These are phyloP conservation scores for Schrankia costaestrigalis DNA, from an alignment of 2,888 invertebrate genomes.

Conservation along the genomic window DNA sequence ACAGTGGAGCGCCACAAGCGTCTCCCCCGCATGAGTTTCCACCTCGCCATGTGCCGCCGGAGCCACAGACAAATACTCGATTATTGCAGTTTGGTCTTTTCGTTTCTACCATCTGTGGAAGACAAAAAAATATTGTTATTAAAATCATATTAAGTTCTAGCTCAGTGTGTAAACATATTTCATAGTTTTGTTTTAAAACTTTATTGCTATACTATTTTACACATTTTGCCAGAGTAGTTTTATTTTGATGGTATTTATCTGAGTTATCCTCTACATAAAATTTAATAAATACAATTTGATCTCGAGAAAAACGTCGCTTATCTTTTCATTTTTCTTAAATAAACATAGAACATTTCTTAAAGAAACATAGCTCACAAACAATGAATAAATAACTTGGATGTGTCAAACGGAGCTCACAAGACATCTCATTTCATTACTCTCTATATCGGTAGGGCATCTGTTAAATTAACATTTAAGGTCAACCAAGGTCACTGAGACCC, in stretches of 20 bases:
- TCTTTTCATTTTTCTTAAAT: too few species aligned
- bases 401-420: slow-evolving; percentile 20
- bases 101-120: slow-evolving; percentile 86
- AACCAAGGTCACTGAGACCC: slow-evolving; percentile 19
- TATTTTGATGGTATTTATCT: too few species aligned
- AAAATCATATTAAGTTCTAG: slow-evolving; percentile 2
- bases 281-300: too few species aligned
- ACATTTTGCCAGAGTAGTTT: too few species aligned
- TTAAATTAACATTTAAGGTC: slow-evolving; percentile 32
- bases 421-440: slow-evolving; percentile 28
- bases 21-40: slow-evolving; percentile 70
- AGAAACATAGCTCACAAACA: too few species aligned
- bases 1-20: slow-evolving; percentile 85
- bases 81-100: slow-evolving; percentile 81
- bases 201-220: too few species aligned
- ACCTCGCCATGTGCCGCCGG: slow-evolving; percentile 80
- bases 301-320: too few species aligned
- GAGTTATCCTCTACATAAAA: too few species aligned
- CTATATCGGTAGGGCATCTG: slow-evolving; percentile 27
- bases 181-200: too few species aligned
- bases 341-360: too few species aligned
- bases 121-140: slow-evolving; percentile 15
- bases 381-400: slow-evolving; percentile 34
- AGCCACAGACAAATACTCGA: slow-evolving; percentile 85
- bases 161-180: not conserved